Conservation (phyloP, 2,888 invertebrate genomes). For the Pomacea canaliculata region DNA sequence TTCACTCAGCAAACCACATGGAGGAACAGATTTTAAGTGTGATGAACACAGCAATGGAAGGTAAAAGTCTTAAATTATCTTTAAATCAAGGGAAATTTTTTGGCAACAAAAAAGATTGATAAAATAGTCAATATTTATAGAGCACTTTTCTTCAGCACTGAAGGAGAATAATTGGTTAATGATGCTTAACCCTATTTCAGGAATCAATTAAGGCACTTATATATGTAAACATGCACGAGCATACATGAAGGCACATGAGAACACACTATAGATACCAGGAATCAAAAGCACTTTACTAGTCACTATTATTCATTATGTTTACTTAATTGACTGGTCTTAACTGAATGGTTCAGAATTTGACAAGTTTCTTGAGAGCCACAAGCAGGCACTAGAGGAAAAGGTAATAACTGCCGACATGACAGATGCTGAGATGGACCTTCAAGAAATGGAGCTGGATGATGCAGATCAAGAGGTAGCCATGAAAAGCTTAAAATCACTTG, state of each 20-base stretch:
- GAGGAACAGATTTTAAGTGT: conserved; percentile 64
- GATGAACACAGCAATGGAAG: conserved; percentile 64
- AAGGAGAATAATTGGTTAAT: too few species aligned
- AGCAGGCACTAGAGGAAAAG: conserved; percentile 49
- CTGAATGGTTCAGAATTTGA: conserved; percentile 60
- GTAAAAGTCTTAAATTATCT: conserved; percentile 36
- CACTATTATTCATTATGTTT: too few species aligned
- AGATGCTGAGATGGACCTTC: conserved; percentile 53
- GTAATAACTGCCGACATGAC: conserved; percentile 49
- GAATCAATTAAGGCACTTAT: too few species aligned
- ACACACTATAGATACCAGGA: too few species aligned
- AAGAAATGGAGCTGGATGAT: conserved; percentile 61
- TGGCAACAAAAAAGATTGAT: background rate
- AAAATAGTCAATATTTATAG: background rate
- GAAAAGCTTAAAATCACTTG: background rate
- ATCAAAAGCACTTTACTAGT: too few species aligned
- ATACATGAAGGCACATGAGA: background rate
- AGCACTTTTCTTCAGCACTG: background rate
- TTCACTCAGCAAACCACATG: conserved; percentile 58
- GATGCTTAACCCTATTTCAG: too few species aligned
- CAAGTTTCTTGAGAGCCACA: conserved; percentile 61
- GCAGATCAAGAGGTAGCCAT: conserved; percentile 62
- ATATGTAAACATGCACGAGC: too few species aligned
- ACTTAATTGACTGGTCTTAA: background rate
- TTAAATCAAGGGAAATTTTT: too few species aligned